Evolutionary conservation across 2,888 invertebrate genomes (phyloP).

Genomic region (Nysson spinosus): DNA sequence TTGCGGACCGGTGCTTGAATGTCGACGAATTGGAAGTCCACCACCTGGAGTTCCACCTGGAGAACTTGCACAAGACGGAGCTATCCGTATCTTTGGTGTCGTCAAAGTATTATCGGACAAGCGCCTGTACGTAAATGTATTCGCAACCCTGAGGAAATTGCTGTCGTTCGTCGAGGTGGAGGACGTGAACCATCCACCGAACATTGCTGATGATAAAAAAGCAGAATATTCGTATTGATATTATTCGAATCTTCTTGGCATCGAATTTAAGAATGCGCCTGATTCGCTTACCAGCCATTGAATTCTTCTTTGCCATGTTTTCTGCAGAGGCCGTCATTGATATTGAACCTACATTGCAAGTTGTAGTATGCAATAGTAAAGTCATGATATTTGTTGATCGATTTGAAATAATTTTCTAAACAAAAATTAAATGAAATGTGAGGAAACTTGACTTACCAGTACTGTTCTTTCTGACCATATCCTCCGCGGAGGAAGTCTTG

Average conservation of each 20-base stretch:
- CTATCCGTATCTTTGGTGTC: conserved; percentile 93
- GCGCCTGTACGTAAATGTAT: conserved; percentile 89
- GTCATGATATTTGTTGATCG: too few relatives aligned
- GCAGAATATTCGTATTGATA: too few relatives aligned
- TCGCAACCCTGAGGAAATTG: conserved; percentile 91
- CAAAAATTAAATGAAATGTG: too few relatives aligned
- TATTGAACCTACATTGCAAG: conserved; percentile 66
- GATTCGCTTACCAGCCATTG: conserved; percentile 77
- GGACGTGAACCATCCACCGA: conserved; percentile 89
- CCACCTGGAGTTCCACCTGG: conserved; percentile 84
- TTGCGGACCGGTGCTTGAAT: conserved; percentile 94
- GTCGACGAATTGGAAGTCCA: conserved; percentile 90
- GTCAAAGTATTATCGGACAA: conserved; percentile 95
- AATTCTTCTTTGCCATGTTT: conserved; percentile 79
- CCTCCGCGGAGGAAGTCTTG: conserved; percentile 93
- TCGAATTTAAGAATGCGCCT: too few relatives aligned
- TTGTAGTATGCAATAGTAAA: too few relatives aligned
- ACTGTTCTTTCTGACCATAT: conserved; percentile 93
- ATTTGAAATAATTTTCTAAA: too few relatives aligned
- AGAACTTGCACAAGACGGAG: conserved; percentile 92
- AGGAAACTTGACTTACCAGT: conserved; percentile 83
- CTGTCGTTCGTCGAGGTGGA: conserved; percentile 89
- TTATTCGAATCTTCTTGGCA: too few relatives aligned
- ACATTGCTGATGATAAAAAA: conserved; percentile 79
- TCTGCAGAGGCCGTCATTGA: conserved; percentile 78